Conservation (phyloP, 1,140 invertebrate genomes). For the Oreohelix idahoensis region DNA sequence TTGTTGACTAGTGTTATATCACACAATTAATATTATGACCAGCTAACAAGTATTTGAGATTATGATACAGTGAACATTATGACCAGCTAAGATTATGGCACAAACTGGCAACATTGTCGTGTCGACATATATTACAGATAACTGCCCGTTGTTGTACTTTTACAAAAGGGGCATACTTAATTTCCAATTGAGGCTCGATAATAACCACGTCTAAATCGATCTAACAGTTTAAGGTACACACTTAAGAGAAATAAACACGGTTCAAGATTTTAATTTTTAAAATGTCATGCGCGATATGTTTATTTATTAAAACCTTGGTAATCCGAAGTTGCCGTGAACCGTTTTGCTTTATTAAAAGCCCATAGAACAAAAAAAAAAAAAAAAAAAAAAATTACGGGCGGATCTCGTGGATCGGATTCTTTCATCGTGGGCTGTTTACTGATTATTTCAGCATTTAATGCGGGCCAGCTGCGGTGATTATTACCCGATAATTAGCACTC, state of each 20-base stretch:
- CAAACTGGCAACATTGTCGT: too few relatives aligned
- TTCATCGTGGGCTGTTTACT: background rate
- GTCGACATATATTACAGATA: too few relatives aligned
- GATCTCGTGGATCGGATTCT: slow-evolving; percentile 6
- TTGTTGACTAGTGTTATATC: too few relatives aligned
- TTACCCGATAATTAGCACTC: slow-evolving; percentile 1
- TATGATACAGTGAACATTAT: too few relatives aligned
- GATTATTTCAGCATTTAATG: slow-evolving; percentile 3
- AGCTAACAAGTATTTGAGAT: too few relatives aligned
- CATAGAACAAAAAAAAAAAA: background rate
- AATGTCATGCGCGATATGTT: background rate
- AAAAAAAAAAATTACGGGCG: background rate
- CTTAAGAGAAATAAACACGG: background rate
- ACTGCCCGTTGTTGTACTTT: too few relatives aligned
- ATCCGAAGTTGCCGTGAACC: background rate
- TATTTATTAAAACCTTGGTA: background rate
- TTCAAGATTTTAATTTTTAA: background rate
- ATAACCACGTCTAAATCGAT: too few relatives aligned
- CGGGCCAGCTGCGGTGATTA: slow-evolving; percentile 15
- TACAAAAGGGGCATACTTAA: too few relatives aligned
- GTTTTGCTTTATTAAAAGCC: slow-evolving; percentile 5
- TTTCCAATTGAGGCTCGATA: too few relatives aligned
- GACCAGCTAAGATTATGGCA: too few relatives aligned
- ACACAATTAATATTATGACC: too few relatives aligned
- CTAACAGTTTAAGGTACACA: too few relatives aligned